Base-by-base conservation (phyloP, 2,888 invertebrate genomes). In the Polymixis flavicincta region DNA sequence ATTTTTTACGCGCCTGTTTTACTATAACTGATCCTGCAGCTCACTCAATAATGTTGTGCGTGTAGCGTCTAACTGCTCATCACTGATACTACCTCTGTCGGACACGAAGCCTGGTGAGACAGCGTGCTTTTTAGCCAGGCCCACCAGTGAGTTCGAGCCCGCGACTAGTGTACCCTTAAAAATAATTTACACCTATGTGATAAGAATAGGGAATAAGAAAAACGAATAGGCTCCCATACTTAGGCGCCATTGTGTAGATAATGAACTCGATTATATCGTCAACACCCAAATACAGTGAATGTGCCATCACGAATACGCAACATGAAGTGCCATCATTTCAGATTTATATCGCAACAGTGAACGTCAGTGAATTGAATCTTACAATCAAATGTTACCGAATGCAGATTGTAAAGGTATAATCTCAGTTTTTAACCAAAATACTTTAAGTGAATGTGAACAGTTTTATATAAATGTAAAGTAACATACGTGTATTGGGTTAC, bases 381-480 rank as follows among this genome's bases (percentile, higher is more conserved):
- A 61, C 65, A 61, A 66, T 69, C 57, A 19, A 60, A 69, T 69
- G 55, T 79, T 74, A 52, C 66, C 57, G 59, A 74, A 79, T 80
- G 25, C 13, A 55, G 52, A 63, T 54, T 60, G 45, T 50, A 55
- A 54, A 32, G 52, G 19, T n/a, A 9, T 54, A 9, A 64, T 69
- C 25, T 55, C 17, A 55, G n/a, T 14, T 48, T 67, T n/a, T 7
- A 50, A 68, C 64, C 17, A 50, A 54, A 73, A 7, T n/a, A 14
- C 4, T 59, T 1, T 42, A 71, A 67, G 70, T 70, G 76, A 66
- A 57, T 74, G 74, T 60, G 28, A 65, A 69, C 52, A 50, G 6
- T 64, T 63, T 63, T 3, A 25, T 25, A 37, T n/a, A 32, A 66
- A 37, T 66, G 52, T 5, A 66, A n/a, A 17, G 52, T 13, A 32